These are phyloP conservation scores for Drosophila fuyamai DNA, from an alignment of 1,140 invertebrate genomes.

Conservation along the genomic window DNA sequence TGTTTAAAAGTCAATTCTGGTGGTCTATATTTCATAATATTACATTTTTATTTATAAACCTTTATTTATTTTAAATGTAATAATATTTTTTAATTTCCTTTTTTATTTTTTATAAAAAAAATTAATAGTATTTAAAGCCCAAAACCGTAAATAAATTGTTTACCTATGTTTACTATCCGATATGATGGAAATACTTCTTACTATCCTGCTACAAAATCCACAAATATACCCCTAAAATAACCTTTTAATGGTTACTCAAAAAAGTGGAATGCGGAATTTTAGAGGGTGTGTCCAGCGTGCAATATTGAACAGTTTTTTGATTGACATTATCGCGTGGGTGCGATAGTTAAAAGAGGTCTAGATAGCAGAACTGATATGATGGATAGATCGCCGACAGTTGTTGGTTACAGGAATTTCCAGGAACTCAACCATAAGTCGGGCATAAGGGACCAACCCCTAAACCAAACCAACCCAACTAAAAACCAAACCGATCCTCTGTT, in stretches of 20 bases:
- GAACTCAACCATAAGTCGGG: constrained; percentile 37
- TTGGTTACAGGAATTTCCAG: constrained; percentile 31
- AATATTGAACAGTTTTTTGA: constrained; percentile 77
- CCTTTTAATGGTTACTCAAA: neutral
- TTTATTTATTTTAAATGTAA: no score
- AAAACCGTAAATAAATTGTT: no score
- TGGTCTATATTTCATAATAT: no score
- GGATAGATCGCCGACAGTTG: constrained; percentile 37
- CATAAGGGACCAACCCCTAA: constrained; percentile 42
- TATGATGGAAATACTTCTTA: neutral
- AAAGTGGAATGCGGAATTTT: constrained; percentile 14
- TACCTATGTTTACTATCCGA: no score
- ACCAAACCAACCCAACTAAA: constrained; percentile 19
- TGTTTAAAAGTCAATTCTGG: no score
- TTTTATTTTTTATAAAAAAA: no score
- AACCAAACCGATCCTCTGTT: constrained; percentile 17
- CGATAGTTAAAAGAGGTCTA: constrained; percentile 35
- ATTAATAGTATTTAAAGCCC: no score
- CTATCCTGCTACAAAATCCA: neutral
- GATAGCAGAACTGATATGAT: constrained; percentile 33
- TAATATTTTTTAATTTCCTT: no score
- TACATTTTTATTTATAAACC: no score
- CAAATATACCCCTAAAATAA: neutral
- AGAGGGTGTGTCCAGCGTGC: constrained; percentile 41
- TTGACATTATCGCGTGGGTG: constrained; percentile 81